A percentile compares a stretch with the other conserved stretches of the same genome.
phyloP scores from a whole-genome alignment of 1,140 invertebrate species.

The Cydia amplana region DNA sequence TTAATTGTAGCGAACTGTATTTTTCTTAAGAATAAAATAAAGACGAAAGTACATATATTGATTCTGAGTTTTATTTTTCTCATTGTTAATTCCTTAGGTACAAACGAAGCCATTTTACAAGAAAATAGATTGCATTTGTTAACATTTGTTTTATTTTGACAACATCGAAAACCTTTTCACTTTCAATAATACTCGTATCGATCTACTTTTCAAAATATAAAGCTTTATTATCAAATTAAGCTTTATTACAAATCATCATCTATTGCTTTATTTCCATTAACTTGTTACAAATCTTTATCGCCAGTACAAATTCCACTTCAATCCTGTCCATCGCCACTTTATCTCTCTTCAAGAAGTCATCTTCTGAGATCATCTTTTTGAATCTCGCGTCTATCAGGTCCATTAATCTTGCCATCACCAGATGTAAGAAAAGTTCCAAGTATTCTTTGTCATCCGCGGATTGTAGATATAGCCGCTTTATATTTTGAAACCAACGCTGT shows the following conservation, averaged over 20 bases:
- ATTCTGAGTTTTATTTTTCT: background rate
- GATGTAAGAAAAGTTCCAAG: conserved; percentile 53
- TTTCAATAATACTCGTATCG: too few relatives aligned
- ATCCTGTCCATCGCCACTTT: conserved; percentile 42
- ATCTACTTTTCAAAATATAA: background rate
- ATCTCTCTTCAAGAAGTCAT: conserved; percentile 46
- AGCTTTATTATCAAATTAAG: background rate
- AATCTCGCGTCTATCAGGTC: conserved; percentile 51
- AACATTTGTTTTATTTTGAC: too few relatives aligned
- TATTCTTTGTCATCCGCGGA: conserved; percentile 37
- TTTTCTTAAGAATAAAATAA: conserved; percentile 18
- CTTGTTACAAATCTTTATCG: conserved; percentile 47
- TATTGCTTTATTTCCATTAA: background rate
- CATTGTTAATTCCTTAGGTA: too few relatives aligned
- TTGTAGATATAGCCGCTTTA: conserved; percentile 54
- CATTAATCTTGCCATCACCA: conserved; percentile 48
- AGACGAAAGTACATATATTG: background rate
- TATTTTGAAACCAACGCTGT: conserved; percentile 57
- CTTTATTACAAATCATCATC: background rate
- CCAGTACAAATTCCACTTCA: conserved; percentile 49
- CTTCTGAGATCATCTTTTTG: conserved; percentile 40
- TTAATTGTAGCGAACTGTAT: conserved; percentile 7
- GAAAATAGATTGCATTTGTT: too few relatives aligned
- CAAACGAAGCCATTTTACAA: too few relatives aligned
- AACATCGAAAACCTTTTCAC: too few relatives aligned